Conservation (phyloP, 2,888 invertebrate species). For the Pecten maximus region DNA sequence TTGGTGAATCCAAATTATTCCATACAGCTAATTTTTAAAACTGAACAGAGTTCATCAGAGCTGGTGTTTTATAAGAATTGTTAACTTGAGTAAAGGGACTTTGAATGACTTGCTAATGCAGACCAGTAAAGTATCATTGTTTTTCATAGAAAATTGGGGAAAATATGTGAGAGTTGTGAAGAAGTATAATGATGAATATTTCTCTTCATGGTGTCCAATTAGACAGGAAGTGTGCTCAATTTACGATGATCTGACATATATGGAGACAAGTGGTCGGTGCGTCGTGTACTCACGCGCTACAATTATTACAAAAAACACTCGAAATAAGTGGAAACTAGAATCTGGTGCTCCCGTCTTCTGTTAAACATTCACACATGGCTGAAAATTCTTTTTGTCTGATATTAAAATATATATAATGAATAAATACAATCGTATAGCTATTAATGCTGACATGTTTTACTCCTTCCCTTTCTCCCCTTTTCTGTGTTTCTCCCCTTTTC, state of each 20-base stretch:
- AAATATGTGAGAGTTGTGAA: neutral
- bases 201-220: neutral
- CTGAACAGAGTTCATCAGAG: neutral
- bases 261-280: neutral
- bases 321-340: neutral
- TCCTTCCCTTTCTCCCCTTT: no score
- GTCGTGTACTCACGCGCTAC: neutral
- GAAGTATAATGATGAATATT: neutral
- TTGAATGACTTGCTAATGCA: neutral
- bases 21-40: neutral
- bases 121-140: conserved; percentile 16
- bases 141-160: neutral
- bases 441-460: no score
- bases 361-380: neutral
- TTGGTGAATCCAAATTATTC: neutral
- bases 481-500: no score
- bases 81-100: neutral
- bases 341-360: no score
- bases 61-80: neutral
- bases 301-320: neutral
- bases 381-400: no score
- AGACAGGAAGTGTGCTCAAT: conserved; percentile 13
- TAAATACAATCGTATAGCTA: no score
- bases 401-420: no score
- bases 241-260: neutral